Percentiles rank a stretch among this genome's conserved stretches.
These are phyloP conservation scores for Epinephelus awoara DNA, from an alignment of 2,797 vertebrate genomes.

Conservation along the genomic window DNA sequence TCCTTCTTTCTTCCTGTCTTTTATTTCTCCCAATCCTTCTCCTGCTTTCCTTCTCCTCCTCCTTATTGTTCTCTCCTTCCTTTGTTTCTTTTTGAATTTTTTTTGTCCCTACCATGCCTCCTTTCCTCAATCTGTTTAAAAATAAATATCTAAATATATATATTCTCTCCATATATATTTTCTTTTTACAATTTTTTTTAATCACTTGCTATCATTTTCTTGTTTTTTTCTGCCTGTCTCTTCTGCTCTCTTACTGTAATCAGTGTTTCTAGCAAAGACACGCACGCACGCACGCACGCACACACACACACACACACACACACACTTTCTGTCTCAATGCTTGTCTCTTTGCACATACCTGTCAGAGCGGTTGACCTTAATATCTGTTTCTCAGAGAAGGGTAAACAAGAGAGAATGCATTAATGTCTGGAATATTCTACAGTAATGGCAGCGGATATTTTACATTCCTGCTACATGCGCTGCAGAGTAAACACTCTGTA, in stretches of 20 bases:
- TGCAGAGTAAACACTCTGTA: slow-evolving; percentile 6
- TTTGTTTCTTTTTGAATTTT: too few species aligned
- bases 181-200: too few species aligned
- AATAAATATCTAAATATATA: too few species aligned
- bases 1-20: too few species aligned
- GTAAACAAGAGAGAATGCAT: slow-evolving; percentile 32
- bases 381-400: slow-evolving; percentile 1
- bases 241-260: neutral
- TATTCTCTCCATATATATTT: too few species aligned
- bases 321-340: neutral
- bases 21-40: too few species aligned
- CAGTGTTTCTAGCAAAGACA: neutral
- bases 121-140: neutral
- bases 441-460: slow-evolving; percentile 16
- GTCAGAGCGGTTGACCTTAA: slow-evolving; percentile 43
- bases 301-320: neutral
- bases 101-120: too few species aligned
- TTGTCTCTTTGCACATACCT: slow-evolving; percentile 6
- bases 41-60: too few species aligned
- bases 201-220: neutral
- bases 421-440: slow-evolving; percentile 32
- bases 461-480: slow-evolving; percentile 6
- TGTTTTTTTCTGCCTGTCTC: too few species aligned
- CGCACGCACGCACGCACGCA: too few species aligned
- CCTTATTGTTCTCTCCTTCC: neutral